A percentile compares a stretch with the other conserved stretches of the same genome.
These are phyloP conservation scores for Scopus umbretta DNA, from an alignment of 2,113 vertebrate species.

Conservation along the genomic window DNA sequence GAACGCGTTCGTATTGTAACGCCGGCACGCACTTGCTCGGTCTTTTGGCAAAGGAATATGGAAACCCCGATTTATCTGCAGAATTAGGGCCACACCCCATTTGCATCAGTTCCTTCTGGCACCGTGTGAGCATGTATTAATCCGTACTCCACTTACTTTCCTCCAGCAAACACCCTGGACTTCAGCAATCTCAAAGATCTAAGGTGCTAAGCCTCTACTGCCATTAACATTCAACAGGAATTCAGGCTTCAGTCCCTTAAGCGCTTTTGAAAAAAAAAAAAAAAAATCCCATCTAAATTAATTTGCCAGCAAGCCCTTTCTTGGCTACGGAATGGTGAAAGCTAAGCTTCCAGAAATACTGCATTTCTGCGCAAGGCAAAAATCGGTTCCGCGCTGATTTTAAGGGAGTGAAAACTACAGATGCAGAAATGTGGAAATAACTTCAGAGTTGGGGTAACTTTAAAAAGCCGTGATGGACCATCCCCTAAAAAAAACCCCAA, in stretches of 20 bases:
- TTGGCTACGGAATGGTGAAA: neutral
- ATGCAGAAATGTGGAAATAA: neutral
- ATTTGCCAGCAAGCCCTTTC: neutral
- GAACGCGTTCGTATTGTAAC: fast-evolving
- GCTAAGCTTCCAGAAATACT: neutral
- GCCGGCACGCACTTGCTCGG: fast-evolving
- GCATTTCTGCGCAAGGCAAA: neutral
- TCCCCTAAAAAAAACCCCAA: neutral
- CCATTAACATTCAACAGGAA: slow-evolving; percentile 26
- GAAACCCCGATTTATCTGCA: neutral
- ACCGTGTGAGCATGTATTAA: neutral
- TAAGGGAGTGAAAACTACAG: neutral
- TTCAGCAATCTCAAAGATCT: slow-evolving; percentile 31
- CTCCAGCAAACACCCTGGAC: neutral
- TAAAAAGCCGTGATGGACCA: neutral
- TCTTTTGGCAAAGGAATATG: neutral
- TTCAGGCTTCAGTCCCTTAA: neutral
- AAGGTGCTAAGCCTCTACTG: slow-evolving; percentile 30
- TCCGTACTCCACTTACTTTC: neutral
- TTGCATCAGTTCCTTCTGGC: neutral
- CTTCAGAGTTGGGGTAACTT: neutral
- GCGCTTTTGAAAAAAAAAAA: neutral
- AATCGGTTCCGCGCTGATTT: neutral
- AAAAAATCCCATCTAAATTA: neutral
- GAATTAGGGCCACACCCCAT: neutral